Evolutionary conservation across 2,113 vertebrate species (phyloP).

Genomic region (Boulengeromyrus knoepffleri): DNA sequence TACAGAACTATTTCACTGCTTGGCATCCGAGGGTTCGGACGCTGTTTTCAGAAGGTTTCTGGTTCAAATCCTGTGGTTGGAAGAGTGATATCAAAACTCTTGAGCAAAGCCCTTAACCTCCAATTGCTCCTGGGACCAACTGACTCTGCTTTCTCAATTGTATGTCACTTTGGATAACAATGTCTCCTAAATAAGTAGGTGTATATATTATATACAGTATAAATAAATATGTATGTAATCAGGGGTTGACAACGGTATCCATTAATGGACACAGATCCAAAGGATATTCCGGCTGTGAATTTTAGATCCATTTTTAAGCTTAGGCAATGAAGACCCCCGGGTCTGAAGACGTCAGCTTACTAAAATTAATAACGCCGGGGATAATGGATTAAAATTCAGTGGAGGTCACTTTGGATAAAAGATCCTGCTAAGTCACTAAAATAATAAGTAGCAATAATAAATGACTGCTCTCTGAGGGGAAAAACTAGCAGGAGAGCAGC

Average conservation of each 20-base stretch:
- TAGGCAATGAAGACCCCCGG: background rate
- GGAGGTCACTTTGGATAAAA: conserved; percentile 6
- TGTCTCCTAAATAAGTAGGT: background rate
- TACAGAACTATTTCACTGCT: background rate
- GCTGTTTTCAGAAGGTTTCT: background rate
- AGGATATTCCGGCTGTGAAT: background rate
- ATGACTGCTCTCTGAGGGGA: background rate
- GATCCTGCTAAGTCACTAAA: background rate
- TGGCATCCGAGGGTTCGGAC: background rate
- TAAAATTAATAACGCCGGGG: background rate
- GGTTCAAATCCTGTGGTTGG: background rate
- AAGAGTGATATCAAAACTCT: background rate
- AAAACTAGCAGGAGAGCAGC: background rate
- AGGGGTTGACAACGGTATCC: background rate
- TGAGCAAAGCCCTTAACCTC: background rate
- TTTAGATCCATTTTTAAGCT: background rate
- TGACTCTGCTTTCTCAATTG: background rate
- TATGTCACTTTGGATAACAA: background rate
- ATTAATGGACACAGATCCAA: background rate
- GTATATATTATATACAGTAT: background rate
- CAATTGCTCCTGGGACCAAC: background rate
- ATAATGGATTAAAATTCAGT: conserved; percentile 1
- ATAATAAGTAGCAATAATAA: conserved; percentile 3
- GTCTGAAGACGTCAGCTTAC: background rate
- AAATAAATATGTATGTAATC: background rate